Percentiles rank a stretch among this genome's conserved stretches.
These are phyloP conservation scores for Forbesichthys agassizii DNA, from an alignment of 2,113 vertebrate species.

Conservation along the genomic window DNA sequence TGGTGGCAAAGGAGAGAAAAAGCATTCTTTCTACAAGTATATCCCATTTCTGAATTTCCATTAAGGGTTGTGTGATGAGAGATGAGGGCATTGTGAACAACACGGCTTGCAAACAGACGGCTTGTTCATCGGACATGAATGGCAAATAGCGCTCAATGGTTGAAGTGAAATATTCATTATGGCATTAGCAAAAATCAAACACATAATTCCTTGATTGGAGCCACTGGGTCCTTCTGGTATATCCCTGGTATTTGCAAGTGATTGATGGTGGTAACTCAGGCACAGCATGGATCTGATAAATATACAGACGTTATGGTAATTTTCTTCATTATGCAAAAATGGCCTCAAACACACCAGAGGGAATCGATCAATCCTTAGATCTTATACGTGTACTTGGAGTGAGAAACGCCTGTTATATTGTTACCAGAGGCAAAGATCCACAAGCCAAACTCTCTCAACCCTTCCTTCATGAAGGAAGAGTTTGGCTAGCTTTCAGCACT, in stretches of 20 bases:
- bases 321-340: conserved; percentile 68
- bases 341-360: conserved; percentile 57
- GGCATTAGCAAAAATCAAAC: conserved; percentile 20
- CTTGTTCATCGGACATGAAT: conserved; percentile 32
- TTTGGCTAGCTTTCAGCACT: conserved; percentile 39
- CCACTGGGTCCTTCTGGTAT: conserved; percentile 24
- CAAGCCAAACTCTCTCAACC: conserved; percentile 10
- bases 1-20: conserved; percentile 42
- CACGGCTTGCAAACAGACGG: conserved; percentile 7
- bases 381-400: conserved; percentile 47
- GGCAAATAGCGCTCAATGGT: conserved; percentile 12
- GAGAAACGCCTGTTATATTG: conserved; percentile 40
- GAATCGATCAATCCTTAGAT: conserved; percentile 67
- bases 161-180: conserved; percentile 18
- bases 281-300: conserved; percentile 66
- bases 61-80: conserved; percentile 23
- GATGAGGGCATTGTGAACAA: conserved; percentile 15
- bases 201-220: conserved; percentile 30
- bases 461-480: conserved; percentile 41
- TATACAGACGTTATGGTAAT: conserved; percentile 74
- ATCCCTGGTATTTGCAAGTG: conserved; percentile 41
- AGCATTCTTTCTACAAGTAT: conserved; percentile 42
- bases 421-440: conserved; percentile 35
- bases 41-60: conserved; percentile 19
- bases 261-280: conserved; percentile 53